Percentiles rank a stretch among this genome's conserved stretches.
Conservation (phyloP, 2,113 vertebrate genomes). For the Galeopterus variegatus region DNA sequence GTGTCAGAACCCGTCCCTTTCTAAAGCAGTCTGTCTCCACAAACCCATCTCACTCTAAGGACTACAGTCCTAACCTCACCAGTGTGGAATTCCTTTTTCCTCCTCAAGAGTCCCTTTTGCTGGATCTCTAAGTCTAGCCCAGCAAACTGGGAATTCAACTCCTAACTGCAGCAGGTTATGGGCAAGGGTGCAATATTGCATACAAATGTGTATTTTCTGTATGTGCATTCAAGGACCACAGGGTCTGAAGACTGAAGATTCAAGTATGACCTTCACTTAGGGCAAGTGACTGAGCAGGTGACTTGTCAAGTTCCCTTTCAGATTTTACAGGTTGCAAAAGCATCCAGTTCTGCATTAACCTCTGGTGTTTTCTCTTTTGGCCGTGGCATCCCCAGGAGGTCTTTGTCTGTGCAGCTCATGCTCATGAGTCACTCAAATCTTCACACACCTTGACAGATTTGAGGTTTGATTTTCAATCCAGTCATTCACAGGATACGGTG, state of each 20-base stretch:
- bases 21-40: background rate
- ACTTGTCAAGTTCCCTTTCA: background rate
- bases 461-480: background rate
- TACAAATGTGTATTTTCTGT: background rate
- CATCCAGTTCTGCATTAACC: fast-evolving
- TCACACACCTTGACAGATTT: background rate
- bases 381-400: fast-evolving
- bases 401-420: background rate
- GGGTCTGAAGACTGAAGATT: background rate
- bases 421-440: background rate
- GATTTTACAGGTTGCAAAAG: background rate
- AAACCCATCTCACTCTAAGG: background rate
- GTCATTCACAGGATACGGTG: background rate
- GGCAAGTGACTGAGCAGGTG: background rate
- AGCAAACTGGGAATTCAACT: background rate
- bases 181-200: background rate
- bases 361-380: background rate
- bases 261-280: background rate
- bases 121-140: background rate
- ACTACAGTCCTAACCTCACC: conserved; percentile 50
- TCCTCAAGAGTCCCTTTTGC: conserved; percentile 51
- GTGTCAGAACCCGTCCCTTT: background rate
- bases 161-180: background rate
- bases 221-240: background rate
- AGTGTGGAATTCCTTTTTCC: conserved; percentile 69